Evolutionary conservation across 2,888 invertebrate species (phyloP), one percentile per base, ranked within the genome.

Genomic region (Erpobdella octoculata): DNA sequence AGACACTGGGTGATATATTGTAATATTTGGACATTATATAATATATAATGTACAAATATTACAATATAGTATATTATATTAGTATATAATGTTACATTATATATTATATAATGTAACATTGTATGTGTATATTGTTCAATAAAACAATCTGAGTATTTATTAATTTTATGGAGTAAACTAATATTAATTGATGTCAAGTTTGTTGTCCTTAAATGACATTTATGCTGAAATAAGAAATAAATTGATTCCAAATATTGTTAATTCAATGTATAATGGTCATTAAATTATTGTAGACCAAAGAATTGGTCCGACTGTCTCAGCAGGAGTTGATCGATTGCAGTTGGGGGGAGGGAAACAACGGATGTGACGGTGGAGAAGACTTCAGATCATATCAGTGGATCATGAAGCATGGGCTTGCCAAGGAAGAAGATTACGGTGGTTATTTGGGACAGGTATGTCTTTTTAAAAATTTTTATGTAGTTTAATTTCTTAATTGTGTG

Each of bases 341-440:
- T 0, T 96, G 95, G 95, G 92, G 92, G 82, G 92, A 87, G 83
- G 94, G 94, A 35, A 93, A 96, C 83, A 82, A 82, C 75, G 96
- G 93, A 0, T 96, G 95, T 82, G 95, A 96, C 82, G 96, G 95
- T 2, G 95, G 95, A n/a, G 94, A 95, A 84, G 95, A 95, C 83
- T 94, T 90, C 85, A 87, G 94, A 70, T 89, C 92, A 0, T 96
- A 95, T 80, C 88, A 91, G 78, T 96, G 92, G 91, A 93, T 95
- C 83, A 88, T 91, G 87, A 89, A 90, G 81, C 90, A 91, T 78
- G 90, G 90, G 69, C 90, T 94, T 70, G 87, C 95, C 59, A 91
- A 93, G 0, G 93, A 93, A 80, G 93, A 91, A 71, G 89, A 89
- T 74, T 96, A 96, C 80, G 95, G 95, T 5, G 89, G 89, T 0